A percentile compares a stretch with the other conserved stretches of the same genome.
phyloP scores from a whole-genome alignment of 2,888 invertebrate species.

The Lepidochrysops patricia region DNA sequence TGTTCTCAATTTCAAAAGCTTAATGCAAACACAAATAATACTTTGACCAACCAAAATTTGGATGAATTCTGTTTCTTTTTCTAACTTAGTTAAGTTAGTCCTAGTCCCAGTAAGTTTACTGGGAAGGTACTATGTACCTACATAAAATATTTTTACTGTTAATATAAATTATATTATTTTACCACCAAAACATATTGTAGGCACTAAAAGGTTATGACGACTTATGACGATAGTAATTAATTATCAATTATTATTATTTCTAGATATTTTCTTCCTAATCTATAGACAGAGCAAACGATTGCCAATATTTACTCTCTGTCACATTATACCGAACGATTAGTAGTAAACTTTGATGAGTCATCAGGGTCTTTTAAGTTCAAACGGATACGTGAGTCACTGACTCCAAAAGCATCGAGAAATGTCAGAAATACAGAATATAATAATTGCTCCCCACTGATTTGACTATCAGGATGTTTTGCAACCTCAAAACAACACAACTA shows the following conservation, averaged over 20 bases:
- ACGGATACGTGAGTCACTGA: constrained; percentile 7
- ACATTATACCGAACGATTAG: background rate
- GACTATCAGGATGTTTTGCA: too few relatives aligned
- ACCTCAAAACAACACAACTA: too few relatives aligned
- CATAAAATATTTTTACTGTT: too few relatives aligned
- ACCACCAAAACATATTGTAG: background rate
- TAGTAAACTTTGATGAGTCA: constrained; percentile 7
- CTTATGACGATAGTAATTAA: background rate
- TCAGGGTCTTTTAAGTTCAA: background rate
- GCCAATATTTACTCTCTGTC: background rate
- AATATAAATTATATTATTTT: too few relatives aligned
- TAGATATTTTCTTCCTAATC: background rate
- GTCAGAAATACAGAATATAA: background rate
- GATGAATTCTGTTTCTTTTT: too few relatives aligned
- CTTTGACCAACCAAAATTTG: too few relatives aligned
- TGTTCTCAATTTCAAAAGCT: too few relatives aligned
- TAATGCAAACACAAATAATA: too few relatives aligned
- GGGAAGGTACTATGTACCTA: too few relatives aligned
- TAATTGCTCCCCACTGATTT: background rate
- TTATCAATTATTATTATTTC: too few relatives aligned
- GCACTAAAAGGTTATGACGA: background rate
- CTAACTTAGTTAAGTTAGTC: too few relatives aligned
- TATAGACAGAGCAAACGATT: background rate
- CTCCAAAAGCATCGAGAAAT: constrained; percentile 3
- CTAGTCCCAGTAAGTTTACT: too few relatives aligned